These are phyloP conservation scores for Desmophyllum pertusum DNA, from an alignment of 92 coral and sea anemone species.

Conservation along the genomic window DNA sequence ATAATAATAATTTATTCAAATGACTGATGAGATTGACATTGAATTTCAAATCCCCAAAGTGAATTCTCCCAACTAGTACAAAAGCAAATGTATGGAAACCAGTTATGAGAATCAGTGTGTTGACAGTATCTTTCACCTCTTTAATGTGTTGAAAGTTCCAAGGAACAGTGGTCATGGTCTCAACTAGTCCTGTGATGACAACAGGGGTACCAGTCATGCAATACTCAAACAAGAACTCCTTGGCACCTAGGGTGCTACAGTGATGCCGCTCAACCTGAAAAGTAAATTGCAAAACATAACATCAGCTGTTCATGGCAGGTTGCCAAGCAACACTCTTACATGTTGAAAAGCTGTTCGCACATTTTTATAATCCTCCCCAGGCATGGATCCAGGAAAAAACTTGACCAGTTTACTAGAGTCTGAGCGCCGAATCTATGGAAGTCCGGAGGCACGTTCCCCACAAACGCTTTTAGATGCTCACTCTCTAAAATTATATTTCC, in stretches of 20 bases:
- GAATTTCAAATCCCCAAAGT: neutral
- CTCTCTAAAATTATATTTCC: too few relatives aligned
- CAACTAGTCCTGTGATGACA: slow-evolving; percentile 64
- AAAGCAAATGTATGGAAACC: neutral
- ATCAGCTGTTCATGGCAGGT: neutral
- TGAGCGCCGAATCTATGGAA: too few relatives aligned
- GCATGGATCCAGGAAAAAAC: too few relatives aligned
- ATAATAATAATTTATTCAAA: too few relatives aligned
- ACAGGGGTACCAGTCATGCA: slow-evolving; percentile 62
- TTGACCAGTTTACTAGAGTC: too few relatives aligned
- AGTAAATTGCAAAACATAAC: neutral
- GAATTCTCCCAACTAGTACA: neutral
- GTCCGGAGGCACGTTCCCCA: too few relatives aligned
- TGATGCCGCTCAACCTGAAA: slow-evolving; percentile 63
- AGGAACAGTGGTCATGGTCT: slow-evolving; percentile 43
- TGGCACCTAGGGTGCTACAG: slow-evolving; percentile 40
- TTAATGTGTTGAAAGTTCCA: slow-evolving; percentile 71
- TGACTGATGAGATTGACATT: neutral
- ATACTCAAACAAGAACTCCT: slow-evolving; percentile 61
- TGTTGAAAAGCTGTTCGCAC: neutral
- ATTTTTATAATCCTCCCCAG: neutral
- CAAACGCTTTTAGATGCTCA: too few relatives aligned
- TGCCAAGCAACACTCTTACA: too few relatives aligned
- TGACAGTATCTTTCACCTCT: slow-evolving; percentile 40
- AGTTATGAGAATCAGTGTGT: neutral